Evolutionary conservation across 2,797 vertebrate genomes (phyloP), one percentile per base, ranked within the genome.

Genomic region (Gadopsis bispinosus): DNA sequence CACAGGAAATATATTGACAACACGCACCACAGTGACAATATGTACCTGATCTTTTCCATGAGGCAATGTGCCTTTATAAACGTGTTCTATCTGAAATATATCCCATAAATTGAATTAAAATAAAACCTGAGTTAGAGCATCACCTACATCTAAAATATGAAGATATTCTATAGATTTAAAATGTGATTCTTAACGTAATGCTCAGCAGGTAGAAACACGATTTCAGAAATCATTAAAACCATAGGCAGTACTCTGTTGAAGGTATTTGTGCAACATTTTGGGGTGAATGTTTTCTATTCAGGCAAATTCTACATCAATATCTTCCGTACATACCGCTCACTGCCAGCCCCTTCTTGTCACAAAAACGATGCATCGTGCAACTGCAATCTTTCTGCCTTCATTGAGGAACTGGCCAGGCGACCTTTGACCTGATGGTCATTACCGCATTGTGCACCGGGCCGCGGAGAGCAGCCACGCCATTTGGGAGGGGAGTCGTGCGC

Each of bases 391-490:
- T 91, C 83, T 78, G 79, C 88, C 84, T 94, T 94, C 94, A 95
- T 94, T 93, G 94, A 91, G 92, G 88, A 88, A 91, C 90, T 93
- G 94, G 90, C 94, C 93, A 87, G 54, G 82, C 88, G 93, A 88
- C 94, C 94, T 95, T 90, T 95, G 95, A 95, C 94, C 93, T 69
- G 65, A n/a, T 77, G 92, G 93, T 94, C 94, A 92, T 94, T 92
- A 91, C 88, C 83, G 90, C 83, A 92, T 92, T 94, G 94, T 91
- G 92, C 91, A 56, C 73, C 37, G 74, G 89, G 88, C 88, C 77
- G 68, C 72, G 68, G 87, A 91, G 91, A 92, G 81, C 89, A 85
- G 86, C 83, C 66, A 72, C 86, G 50, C 86, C 88, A 88, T 91
- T 91, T 92, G 86, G 87, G 79, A 84, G 71, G 69, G 75, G 87